Evolutionary conservation across 2,888 invertebrate genomes (phyloP).

Genomic region (Tinea pellionella): DNA sequence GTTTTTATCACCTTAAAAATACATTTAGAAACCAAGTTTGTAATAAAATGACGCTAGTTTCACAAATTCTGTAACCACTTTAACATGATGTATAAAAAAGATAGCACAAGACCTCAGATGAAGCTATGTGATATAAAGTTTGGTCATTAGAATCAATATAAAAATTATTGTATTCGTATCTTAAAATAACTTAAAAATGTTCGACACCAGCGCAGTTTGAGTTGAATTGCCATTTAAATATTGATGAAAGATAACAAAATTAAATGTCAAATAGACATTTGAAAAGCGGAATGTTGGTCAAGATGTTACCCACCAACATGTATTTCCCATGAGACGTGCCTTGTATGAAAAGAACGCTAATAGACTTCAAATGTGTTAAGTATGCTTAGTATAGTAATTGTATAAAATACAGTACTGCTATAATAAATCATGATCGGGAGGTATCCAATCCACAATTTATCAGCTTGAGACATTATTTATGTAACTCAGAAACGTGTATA

Average conservation of each 20-base stretch:
- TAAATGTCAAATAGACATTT: constrained; percentile 6
- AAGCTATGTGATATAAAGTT: not conserved
- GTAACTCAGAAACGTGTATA: not conserved
- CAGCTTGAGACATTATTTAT: not conserved
- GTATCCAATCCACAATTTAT: not conserved
- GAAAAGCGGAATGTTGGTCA: constrained; percentile 1
- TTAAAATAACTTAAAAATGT: not conserved
- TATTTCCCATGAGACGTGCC: not conserved
- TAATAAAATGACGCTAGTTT: not conserved
- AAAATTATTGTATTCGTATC: not conserved
- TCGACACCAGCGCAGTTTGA: not conserved
- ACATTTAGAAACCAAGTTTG: not conserved
- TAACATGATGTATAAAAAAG: not conserved
- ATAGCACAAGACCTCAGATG: not conserved
- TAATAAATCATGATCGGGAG: not conserved
- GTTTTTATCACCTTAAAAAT: not conserved
- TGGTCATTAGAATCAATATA: not conserved
- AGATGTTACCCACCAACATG: not conserved
- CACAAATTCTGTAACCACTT: not conserved
- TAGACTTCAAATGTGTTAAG: constrained; percentile 2
- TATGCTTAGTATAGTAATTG: not conserved
- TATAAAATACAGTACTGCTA: not conserved
- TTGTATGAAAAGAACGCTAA: not conserved
- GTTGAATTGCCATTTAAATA: not conserved
- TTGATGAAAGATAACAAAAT: not conserved